Conservation (phyloP, 2,888 invertebrate species). For the Ethmia dodecea region DNA sequence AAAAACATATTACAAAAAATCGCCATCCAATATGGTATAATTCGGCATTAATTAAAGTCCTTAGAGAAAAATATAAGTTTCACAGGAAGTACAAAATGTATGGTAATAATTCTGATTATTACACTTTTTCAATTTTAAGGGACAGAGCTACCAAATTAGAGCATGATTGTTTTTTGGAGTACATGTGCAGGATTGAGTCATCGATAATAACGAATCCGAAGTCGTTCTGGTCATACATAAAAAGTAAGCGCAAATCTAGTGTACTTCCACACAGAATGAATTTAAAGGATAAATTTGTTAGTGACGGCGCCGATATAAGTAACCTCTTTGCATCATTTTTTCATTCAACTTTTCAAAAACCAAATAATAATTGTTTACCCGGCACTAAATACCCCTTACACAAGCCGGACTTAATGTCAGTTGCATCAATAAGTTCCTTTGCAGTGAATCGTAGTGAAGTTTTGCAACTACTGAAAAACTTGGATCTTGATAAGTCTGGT, state of each 20-base stretch:
- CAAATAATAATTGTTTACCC: neutral
- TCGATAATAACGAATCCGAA: conserved; percentile 5
- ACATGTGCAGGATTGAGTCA: conserved; percentile 2
- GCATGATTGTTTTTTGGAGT: conserved; percentile 1
- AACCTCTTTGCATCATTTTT: conserved; percentile 5
- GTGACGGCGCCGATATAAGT: neutral
- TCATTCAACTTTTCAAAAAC: neutral
- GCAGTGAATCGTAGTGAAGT: neutral
- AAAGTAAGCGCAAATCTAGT: conserved; percentile 4
- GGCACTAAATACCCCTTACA: neutral
- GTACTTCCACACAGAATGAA: neutral
- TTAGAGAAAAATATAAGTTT: conserved; percentile 14
- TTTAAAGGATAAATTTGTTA: neutral
- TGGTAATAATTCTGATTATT: conserved; percentile 11
- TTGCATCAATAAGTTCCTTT: neutral
- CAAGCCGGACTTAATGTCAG: neutral
- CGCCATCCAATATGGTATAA: conserved; percentile 18
- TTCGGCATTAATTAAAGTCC: conserved; percentile 16
- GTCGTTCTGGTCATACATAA: conserved; percentile 7
- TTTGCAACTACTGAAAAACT: too few relatives aligned
- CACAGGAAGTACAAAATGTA: conserved; percentile 11
- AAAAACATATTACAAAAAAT: conserved; percentile 2
- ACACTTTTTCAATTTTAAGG: neutral
- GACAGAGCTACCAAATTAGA: neutral
- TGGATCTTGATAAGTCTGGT: neutral